Evolutionary conservation across 30 jellyfish, hydroid and myxozoan genomes (phyloP), one percentile per base, ranked within the genome.

Genomic region (Hydractinia symbiolongicarpus): DNA sequence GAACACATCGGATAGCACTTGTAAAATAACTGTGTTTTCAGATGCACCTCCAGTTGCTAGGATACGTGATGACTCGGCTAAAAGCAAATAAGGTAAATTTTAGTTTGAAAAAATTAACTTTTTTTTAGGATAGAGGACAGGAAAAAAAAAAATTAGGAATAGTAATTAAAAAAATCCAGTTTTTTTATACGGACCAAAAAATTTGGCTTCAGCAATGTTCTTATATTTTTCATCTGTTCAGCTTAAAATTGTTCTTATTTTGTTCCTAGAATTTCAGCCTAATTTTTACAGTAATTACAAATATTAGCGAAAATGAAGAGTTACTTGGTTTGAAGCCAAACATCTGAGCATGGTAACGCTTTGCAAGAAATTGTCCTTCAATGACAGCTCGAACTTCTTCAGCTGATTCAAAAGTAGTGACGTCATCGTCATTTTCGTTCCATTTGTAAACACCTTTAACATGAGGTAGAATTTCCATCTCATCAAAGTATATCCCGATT

Each of bases 31-130:
- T 0, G 73, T 55, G 75, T 90, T 90, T 52, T 81, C 77, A 51
- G 97, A 90, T 55, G 97, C 97, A 5, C 97, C 97, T 21, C 97
- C 97, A 5, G 97, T 90, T 77, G 95, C 97, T 54, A 90, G n/a
- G 15, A 90, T 86, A 21, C 94, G 69, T 53, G 97, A 76, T n/a
- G 83, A 52, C 81, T 72, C 50, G 0, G 9, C 81, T 72, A 58
- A 72, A 30, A 30, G 19, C 21, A 9, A 30, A 68, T 68, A 60
- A 13, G 17, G 17, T 60, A 60, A 60, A 68, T 30, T 30, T 30
- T 30, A 30, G 44, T 30, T 30, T 55, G 53, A 14, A 14, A 75
- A 17, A 20, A 72, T 17, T n/a, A 8, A 69, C 16, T 17, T 58
- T 0, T 58, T 58, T 17, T 11, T 58, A 11, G 15, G 69, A 58